Evolutionary conservation across 53 echinoderm and acorn worm species (phyloP).

Genomic region (Echinometra lucunter): DNA sequence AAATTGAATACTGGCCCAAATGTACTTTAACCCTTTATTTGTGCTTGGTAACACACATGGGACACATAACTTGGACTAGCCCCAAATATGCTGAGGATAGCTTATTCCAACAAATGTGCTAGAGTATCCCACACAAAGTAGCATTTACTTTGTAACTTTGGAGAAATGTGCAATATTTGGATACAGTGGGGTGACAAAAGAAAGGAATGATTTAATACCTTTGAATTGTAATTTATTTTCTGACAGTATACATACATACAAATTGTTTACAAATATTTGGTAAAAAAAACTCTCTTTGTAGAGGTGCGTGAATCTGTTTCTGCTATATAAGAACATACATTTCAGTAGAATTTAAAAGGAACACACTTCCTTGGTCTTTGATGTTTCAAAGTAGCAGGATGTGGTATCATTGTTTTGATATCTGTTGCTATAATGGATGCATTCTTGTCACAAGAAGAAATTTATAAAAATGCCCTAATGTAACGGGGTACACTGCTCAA

Average conservation of each 20-base stretch:
- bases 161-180: not conserved
- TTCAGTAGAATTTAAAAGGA: not conserved
- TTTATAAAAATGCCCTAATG: no score
- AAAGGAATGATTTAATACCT: not conserved
- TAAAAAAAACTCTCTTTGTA: not conserved
- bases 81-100: no score
- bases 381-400: not conserved
- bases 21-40: no score
- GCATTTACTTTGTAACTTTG: no score
- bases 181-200: not conserved
- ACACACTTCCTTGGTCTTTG: not conserved
- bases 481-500: no score
- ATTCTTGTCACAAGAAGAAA: no score
- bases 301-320: not conserved
- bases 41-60: no score
- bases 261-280: not conserved
- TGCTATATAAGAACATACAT: not conserved
- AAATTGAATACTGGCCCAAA: not conserved
- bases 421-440: no score
- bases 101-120: no score
- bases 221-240: slow-evolving; percentile 2
- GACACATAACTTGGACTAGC: no score
- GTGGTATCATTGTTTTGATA: not conserved
- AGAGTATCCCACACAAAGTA: no score
- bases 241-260: not conserved